These are phyloP conservation scores for Napeogenes sylphis DNA, from an alignment of 2,888 invertebrate genomes.

Conservation along the genomic window DNA sequence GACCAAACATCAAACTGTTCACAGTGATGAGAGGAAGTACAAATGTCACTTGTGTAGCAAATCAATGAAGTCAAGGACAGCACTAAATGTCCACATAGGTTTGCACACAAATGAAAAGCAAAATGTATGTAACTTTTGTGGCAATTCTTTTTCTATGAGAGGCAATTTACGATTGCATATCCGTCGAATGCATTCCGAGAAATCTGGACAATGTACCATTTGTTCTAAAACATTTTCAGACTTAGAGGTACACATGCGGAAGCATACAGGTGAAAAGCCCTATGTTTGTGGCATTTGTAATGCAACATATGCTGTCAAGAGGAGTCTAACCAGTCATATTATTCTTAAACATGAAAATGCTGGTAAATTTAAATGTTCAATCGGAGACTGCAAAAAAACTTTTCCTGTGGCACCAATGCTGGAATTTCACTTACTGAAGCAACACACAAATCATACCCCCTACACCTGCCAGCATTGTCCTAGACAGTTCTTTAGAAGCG, in stretches of 20 bases:
- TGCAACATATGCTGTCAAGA: conserved; percentile 52
- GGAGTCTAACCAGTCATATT: conserved; percentile 63
- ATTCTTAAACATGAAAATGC: conserved; percentile 65
- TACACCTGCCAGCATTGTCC: conserved; percentile 65
- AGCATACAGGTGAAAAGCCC: conserved; percentile 77
- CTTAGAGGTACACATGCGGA: conserved; percentile 75
- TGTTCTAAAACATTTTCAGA: conserved; percentile 77
- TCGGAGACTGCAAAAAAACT: conserved; percentile 59
- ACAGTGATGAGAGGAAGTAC: conserved; percentile 73
- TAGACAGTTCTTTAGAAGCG: conserved; percentile 61
- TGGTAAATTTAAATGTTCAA: conserved; percentile 62
- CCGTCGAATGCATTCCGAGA: conserved; percentile 74
- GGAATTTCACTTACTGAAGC: conserved; percentile 67
- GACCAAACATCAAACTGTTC: conserved; percentile 58
- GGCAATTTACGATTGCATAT: conserved; percentile 77
- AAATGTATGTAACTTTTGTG: conserved; percentile 66
- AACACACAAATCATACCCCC: conserved; percentile 67
- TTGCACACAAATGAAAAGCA: conserved; percentile 62
- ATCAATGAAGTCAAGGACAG: conserved; percentile 68
- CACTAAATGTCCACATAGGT: conserved; percentile 69
- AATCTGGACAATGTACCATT: conserved; percentile 72
- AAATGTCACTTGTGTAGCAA: conserved; percentile 75
- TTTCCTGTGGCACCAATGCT: conserved; percentile 67
- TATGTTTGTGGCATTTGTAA: conserved; percentile 60
- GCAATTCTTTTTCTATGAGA: conserved; percentile 71